Evolutionary conservation across 1,140 invertebrate genomes (phyloP), one percentile per base, ranked within the genome.

Genomic region (Magallana gigas): DNA sequence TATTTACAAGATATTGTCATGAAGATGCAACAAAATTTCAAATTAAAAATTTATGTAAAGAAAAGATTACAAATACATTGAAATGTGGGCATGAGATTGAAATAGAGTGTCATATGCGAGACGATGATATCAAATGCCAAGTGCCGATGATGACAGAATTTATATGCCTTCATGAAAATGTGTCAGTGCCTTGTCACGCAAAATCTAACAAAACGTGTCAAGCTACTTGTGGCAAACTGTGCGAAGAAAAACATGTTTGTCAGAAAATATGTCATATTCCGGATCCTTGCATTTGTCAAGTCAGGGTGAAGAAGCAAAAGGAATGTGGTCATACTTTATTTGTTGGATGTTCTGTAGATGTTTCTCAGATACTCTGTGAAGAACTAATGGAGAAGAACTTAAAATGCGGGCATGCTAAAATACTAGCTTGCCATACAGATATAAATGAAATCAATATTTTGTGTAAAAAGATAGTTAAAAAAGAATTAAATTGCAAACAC

Each of bases 221-320:
- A 7, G 16, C 56, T 2, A 58, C 9, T 11, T 84, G 83, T 62
- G 83, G 57, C 12, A 12, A 59, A 9, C 9, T 58, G 0, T 84
- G 83, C 59, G 16, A 62, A 11, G 11, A 5, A 7, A 18, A 36
- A 23, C 83, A 84, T 36, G 59, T 14, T 8, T 92, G 92, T 57
- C 57, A 87, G 97, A 91, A 88, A 16, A 93, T 92, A 85, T 89
- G 88, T 12, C 80, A 87, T 91, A 92, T 91, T 14, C 96, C 96
- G 91, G 96, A 96, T 83, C 97, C 97, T 93, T 58, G 87, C 23
- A 84, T 91, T 8, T 95, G 95, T 90, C 59, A 81, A 9, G 57
- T 92, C 81, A 88, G 86, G 18, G 95, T 94, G 76, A 89, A 90
- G 12, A 89, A 91, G 83, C 90, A 87, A 36, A 90, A 95, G 7